Evolutionary conservation across 2,888 invertebrate genomes (phyloP), one percentile per base, ranked within the genome.

Genomic region (Stenotaenia linearis): DNA sequence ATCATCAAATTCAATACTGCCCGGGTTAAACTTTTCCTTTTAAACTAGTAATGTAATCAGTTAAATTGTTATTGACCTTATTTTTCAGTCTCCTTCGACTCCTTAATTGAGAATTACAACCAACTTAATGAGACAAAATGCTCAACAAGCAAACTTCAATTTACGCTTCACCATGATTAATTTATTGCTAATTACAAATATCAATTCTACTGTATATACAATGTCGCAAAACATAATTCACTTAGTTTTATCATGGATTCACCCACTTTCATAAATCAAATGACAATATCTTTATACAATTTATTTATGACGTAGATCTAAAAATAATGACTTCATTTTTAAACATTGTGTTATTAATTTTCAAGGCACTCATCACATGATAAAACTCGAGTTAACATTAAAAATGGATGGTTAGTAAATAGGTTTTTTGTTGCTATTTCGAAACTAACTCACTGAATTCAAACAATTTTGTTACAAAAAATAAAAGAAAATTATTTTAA

Each of bases 351-450:
- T 69, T 28, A 4, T 69, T 28, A 69, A 69, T 69, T 69, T 69
- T 25, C 69, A 69, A 69, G 69, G 69, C 69, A 69, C 69, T 28
- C 69, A 69, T 69, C 69, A 69, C 69, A 69, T 69, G 69, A 69
- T 69, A 69, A 69, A 69, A 69, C 69, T 69, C 28, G 50, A 50
- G 23, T 28, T 45, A 28, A 69, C 69, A 28, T 69, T 69, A 69
- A 69, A 69, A 69, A 69, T 69, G 69, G 69, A 69, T 69, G 69
- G 69, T 69, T 69, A 69, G 69, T 28, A 69, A 69, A 69, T 69
- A 28, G 69, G 50, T 50, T 69, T 25, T 61, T n/a, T 45, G 18
- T 9, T 69, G 2, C 25, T 69, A 69, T 25, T 69, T 69, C 69
- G 25, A 69, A 69, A 23, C 9, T 25, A 69, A 28, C 69, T 25